Evolutionary conservation across 2,797 vertebrate genomes (phyloP), one percentile per base, ranked within the genome.

Genomic region (Aplochiton taeniatus): DNA sequence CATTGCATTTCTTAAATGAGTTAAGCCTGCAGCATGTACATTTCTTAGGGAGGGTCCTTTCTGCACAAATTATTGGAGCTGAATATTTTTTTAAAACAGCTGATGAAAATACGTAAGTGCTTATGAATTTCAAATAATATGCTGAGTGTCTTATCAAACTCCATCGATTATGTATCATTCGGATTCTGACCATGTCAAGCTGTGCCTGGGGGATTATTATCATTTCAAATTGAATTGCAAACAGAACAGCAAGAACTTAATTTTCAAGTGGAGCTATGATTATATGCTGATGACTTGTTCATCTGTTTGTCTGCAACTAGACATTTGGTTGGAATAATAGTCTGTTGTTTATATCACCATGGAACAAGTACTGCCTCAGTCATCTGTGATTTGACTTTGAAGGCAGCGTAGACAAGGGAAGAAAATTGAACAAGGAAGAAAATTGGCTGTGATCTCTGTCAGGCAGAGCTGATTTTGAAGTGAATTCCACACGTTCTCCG

Each of bases 1-100:
- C 42, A 52, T 10, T 44, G 50, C 41, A 31, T 17, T 44, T 63
- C 41, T 19, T 51, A 16, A 44, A n/a, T 60, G 58, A 11, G 10
- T 65, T 67, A 51, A 47, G 44, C 74, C 56, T 68, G 12, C 63
- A 52, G 75, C 72, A 79, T 61, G 69, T 50, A 65, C 74, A 63
- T 75, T 44, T 73, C 72, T 85, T 76, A 74, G 48, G 61, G 8
- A 48, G 2, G 50, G 56, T 64, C 65, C 80, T 84, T 77, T 11
- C 11, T 31, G 17, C 67, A 71, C 77, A 1, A 50, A 31, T 74
- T 75, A 59, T 73, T 20, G 71, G 63, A 79, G 63, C 51, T 66
- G 53, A 51, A 64, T 69, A 69, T 75, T 67, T 77, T 51, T 42
- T 10, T 42, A 14, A 43, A 62, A n/a, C 20, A 50, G 55, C 48